Evolutionary conservation across 1,140 invertebrate genomes (phyloP), one percentile per base, ranked within the genome.

Genomic region (Trichoplusia ni): DNA sequence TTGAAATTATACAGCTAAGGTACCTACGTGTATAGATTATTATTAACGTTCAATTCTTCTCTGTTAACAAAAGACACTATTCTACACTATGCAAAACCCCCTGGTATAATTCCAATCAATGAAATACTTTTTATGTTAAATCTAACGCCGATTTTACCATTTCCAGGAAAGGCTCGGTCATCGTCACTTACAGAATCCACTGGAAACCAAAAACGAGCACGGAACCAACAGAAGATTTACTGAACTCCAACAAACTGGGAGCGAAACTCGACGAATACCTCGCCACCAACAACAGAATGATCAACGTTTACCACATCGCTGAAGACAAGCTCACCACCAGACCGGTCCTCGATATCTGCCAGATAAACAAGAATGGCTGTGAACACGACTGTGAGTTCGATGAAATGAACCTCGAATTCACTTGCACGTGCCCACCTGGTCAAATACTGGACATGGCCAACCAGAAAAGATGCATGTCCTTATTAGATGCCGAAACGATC

Each of bases 301-400:
- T 94, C 27, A 91, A 84, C 56, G 86, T 90, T 5, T 93, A 93
- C 75, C 90, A 92, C 49, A 75, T 94, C 35, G 82, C 89, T 21
- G 79, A 91, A 47, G 90, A 91, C 18, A 87, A 89, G 21, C 75
- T 93, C 4, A 64, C 68, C 18, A 71, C 91, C 2, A 82, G 86
- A 42, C 85, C 84, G 54, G 88, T 96, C 11, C 69, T 93, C 0
- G 95, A 97, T 89, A 84, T 94, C 19, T 98, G 97, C 86, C 93
- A 95, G 77, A 92, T 93, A 35, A 92, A 94, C 67, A 95, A 95
- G 74, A 93, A 95, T 56, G 92, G 92, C 1, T 98, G 97, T 78
- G 93, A 95, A 59, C 93, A 96, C 81, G 89, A 92, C 5, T 98
- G 97, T 81, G 86, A 91, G 27, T 97, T 95, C 73, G 94, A 96